Evolutionary conservation across 2,113 vertebrate species (phyloP), one percentile per base, ranked within the genome.

Genomic region (Sula dactylatra): DNA sequence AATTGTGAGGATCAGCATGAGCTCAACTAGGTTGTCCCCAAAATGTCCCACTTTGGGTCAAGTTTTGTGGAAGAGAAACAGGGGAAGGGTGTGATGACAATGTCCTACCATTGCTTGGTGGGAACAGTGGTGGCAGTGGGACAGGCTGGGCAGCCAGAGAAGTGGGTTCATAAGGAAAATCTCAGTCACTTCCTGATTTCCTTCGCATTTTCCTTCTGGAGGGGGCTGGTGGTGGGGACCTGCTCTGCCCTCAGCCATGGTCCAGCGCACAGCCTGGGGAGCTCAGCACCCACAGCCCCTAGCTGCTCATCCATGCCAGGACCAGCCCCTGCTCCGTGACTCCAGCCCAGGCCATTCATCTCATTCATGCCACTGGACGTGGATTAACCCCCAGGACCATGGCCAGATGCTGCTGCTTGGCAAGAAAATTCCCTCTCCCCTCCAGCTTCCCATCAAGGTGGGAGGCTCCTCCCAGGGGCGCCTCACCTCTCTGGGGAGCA

Each of bases 221-320:
- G 49, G 42, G 10, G 16, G 22, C 34, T 67, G 56, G 47, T 42
- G 25, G 13, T 59, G 47, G 58, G 19, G 29, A 64, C 34, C 40
- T 42, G 44, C 36, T 86, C 62, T 88, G 74, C 71, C 58, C 44
- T 50, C 2, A 1, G 42, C 27, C 8, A 0, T 67, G 76, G 40
- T 20, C 82, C 82, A 70, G 7, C 2, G 5, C 14, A 16, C 0
- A 0, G 11, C 5, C 3, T 4, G 6, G 44, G 34, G 24, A 52
- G 45, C 20, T 49, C 38, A 49, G 73, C 61, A 70, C 42, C 55
- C 78, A 21, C 36, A 91, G 55, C 27, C 36, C 38, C 49, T 17
- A 24, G 15, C 65, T 36, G 38, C 65, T 78, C 7, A 3, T 56
- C 47, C 47, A 14, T 16, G 2, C 14, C 4, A 1, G n/a, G 44